Base-by-base conservation (phyloP, 2,113 vertebrate species). In the Thomomys bottae region DNA sequence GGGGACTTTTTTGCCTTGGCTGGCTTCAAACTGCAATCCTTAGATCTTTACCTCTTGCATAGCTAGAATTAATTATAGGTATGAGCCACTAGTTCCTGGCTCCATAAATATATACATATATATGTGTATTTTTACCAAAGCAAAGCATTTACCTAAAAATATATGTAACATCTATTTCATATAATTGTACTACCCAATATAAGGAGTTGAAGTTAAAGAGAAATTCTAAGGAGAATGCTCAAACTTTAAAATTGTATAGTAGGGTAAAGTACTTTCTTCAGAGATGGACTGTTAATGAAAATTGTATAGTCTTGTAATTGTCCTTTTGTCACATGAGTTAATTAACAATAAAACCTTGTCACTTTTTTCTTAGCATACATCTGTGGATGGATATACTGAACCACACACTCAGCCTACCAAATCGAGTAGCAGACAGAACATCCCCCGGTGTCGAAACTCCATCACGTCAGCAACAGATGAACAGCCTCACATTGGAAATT, bases 401-500 rank as follows among this genome's bases (percentile, higher is more conserved):
- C 97, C 98, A 2, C 98, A 98, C 0, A 96, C 97, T 75, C 99
- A 98, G 54, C 98, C 99, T 2, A 97, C 99, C 84, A 99, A 99
- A 95, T 98, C 99, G 3, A 98, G 98, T 34, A 99, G 99, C 97
- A 98, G 99, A 83, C 99, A 99, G 96, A 99, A 98, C 94, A 97
- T 99, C 88, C 98, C 99, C 0, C 97, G 99, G 92, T 99, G 99
- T 63, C 98, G 99, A 94, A 99, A 99, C 95, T 99, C 99, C 84
- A 98, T 99, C 87, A 98, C 99, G 0, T 99, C 99, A 63, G 97
- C 98, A 30, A 96, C 98, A 3, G 98, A 99, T 64, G 98, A 99
- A 90, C 99, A 99, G 85, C 99, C 99, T 86, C 99, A 99, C 92
- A 98, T 99, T 88, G 99, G 99, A 93, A 99, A 99, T 96, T 99